These are phyloP conservation scores for Drosophila lacicola DNA, from an alignment of 2,888 invertebrate species.

Conservation along the genomic window DNA sequence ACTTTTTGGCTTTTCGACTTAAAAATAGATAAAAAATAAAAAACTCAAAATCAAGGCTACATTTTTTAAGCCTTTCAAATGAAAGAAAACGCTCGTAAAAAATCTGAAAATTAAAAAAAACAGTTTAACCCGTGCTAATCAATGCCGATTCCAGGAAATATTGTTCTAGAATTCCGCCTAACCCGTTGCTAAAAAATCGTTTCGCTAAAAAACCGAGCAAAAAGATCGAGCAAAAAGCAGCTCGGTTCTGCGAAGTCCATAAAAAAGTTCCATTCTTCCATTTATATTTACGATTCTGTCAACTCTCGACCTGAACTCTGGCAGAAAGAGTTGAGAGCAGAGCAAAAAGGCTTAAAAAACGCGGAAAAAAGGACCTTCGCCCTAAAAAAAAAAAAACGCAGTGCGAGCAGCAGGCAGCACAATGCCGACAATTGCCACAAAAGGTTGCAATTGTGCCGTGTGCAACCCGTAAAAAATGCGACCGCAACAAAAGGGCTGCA, in stretches of 20 bases:
- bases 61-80: constrained; percentile 70
- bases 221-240: constrained; percentile 19
- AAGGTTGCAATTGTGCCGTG: constrained; percentile 47
- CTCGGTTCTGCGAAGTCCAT: constrained; percentile 52
- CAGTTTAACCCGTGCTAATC: constrained; percentile 22
- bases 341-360: constrained; percentile 77
- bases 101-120: constrained; percentile 29
- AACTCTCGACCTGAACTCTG: constrained; percentile 41
- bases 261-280: constrained; percentile 42
- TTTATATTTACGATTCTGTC: constrained; percentile 22
- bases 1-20: constrained; percentile 76
- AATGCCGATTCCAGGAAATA: constrained; percentile 50
- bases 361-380: constrained; percentile 12
- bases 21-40: constrained; percentile 33
- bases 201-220: constrained; percentile 42
- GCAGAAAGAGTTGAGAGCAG: constrained; percentile 73
- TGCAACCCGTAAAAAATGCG: constrained; percentile 68
- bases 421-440: constrained; percentile 63
- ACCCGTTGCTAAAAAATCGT: constrained; percentile 55
- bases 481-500: constrained; percentile 70
- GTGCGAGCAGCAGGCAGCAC: constrained; percentile 25
- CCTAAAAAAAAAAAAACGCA: constrained; percentile 26
- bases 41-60: constrained; percentile 54
- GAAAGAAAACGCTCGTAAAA: constrained; percentile 16
- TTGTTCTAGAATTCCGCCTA: constrained; percentile 49